phyloP scores from a whole-genome alignment of 2,888 invertebrate genomes.

The Lasius fuliginosus region DNA sequence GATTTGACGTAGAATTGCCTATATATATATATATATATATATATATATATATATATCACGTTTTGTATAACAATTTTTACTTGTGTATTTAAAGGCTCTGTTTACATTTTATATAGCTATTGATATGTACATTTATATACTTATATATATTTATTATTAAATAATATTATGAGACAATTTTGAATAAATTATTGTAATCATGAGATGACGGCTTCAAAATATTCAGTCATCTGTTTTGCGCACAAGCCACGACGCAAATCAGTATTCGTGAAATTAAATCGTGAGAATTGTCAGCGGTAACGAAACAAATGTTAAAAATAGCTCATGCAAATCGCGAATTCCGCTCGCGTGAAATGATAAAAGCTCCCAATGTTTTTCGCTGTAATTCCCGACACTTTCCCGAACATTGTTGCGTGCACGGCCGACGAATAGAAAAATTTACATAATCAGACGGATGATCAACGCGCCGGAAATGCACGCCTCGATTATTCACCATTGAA shows the following conservation, averaged over 20 bases:
- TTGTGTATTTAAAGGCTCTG: neutral
- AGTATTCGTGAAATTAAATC: slow-evolving; percentile 62
- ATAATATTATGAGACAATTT: neutral
- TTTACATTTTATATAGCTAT: neutral
- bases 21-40: neutral
- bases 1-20: too few relatives aligned
- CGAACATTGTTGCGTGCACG: slow-evolving; percentile 33
- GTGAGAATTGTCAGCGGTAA: slow-evolving; percentile 53
- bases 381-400: slow-evolving; percentile 58
- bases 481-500: slow-evolving; percentile 46
- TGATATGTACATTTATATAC: neutral
- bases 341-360: slow-evolving; percentile 37
- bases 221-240: slow-evolving; percentile 24
- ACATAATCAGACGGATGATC: slow-evolving; percentile 65
- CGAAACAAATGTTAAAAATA: slow-evolving; percentile 61
- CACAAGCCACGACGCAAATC: neutral
- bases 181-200: neutral
- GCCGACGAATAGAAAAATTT: slow-evolving; percentile 62
- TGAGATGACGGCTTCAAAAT: slow-evolving; percentile 1
- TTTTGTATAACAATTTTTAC: slow-evolving; percentile 9
- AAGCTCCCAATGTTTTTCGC: slow-evolving; percentile 58
- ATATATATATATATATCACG: neutral
- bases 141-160: neutral
- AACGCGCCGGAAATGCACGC: slow-evolving; percentile 59
- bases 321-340: slow-evolving; percentile 53